Base-by-base conservation (phyloP, 2,797 vertebrate species). In the Lutjanus campechanus region DNA sequence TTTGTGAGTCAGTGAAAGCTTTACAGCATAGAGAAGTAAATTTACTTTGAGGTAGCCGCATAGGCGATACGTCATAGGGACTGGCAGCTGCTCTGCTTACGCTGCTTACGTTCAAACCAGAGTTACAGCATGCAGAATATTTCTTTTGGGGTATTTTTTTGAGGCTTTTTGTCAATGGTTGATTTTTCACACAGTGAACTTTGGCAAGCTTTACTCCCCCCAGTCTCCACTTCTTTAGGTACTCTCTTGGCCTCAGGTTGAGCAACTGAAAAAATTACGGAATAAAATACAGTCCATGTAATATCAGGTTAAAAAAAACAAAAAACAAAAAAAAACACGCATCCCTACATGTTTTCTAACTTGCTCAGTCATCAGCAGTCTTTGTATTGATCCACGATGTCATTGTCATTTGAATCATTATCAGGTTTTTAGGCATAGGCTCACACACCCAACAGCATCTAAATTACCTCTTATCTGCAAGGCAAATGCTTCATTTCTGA, bases 401-500 rank as follows among this genome's bases (percentile, higher is more conserved):
- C 43, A 17, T 15, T 69, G 50, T 62, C 20, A 56, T 70, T 69
- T 79, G 2, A 68, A 58, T 53, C 1, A 2, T 70, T 77, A 59
- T 75, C 11, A 56, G 5, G n/a, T 53, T 73, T 67, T 78, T 44
- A 19, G 17, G 13, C n/a, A 63, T 41, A 40, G 43, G 41, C 53
- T 73, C 11, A 51, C 17, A 12, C 11, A 54, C 22, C 25, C 9
- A 69, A 22, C 43, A 74, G n/a, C 60, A 78, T 68, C 63, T 41
- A 43, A 76, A 65, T 69, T 11, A 58, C 63, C 55, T 65, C 29
- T 68, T 36, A 73, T 55, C 44, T 40, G 25, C 13, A 22, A 64
- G 71, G 78, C 58, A 64, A 76, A 5, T 49, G 61, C 71, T 73
- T 72, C n/a, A 69, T 76, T 78, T 68, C 22, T 51, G 13, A 69